Base-by-base conservation (phyloP, 2,797 vertebrate genomes). In the Aselliscus stoliczkanus region DNA sequence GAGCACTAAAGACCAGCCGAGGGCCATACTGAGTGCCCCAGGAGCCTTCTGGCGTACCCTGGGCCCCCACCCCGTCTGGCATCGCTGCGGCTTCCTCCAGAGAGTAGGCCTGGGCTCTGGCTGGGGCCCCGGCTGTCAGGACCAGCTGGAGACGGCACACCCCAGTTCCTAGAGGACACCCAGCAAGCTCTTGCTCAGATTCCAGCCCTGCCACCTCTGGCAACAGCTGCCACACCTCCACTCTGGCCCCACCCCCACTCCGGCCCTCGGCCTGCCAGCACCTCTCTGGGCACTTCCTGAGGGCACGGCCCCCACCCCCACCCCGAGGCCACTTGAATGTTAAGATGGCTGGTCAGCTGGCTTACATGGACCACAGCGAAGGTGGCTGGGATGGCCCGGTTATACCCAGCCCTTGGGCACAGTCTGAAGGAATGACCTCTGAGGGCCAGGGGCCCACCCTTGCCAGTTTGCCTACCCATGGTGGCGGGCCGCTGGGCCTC, bases 251-350 rank as follows among this genome's bases (percentile, higher is more conserved):
- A 54, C 10, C 50, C 42, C 21, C n/a, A 17, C 29, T 44, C n/a
- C 2, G 0, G 17, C 50, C 50, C 21, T 44, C 1, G 23, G 44
- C 8, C 42, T 42, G 15, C 70, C 8, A 3, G 13, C 14, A 8
- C 29, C 81, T 37, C 39, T 58, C 60, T 58, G 58, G n/a, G 4
- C 34, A 0, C 11, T 31, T 80, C 64, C 58, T 8, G 44, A 62
- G n/a, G 65, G n/a, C 75, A 39, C 77, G 70, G 47, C 10, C 10
- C 31, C 52, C n/a, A n/a, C n/a, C n/a, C n/a, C n/a, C n/a, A n/a
- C n/a, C n/a, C 14, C 8, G 0, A 80, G 72, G 17, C 60, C 23
- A 23, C 34, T 56, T 58, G 34, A 15, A 17, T 34, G 17, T 25
- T n/a, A n/a, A 56, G 42, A 52, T 1, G 8, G 82, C 79, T 39